Conservation (phyloP, 2,113 vertebrate genomes). For the Rissa tridactyla region DNA sequence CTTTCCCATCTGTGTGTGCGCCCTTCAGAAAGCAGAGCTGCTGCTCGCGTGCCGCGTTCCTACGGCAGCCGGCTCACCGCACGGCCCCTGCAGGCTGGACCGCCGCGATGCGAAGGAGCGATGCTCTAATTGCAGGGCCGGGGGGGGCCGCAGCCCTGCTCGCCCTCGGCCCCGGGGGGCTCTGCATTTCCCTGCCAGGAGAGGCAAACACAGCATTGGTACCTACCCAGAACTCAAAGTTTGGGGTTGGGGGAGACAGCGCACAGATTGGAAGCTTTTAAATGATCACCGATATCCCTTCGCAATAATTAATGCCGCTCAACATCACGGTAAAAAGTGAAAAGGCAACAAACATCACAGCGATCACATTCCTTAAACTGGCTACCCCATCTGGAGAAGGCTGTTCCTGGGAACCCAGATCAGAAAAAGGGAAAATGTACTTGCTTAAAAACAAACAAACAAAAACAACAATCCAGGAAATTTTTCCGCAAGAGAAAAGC, state of each 20-base stretch:
- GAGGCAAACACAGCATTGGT: background rate
- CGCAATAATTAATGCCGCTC: background rate
- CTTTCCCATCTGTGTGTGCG: background rate
- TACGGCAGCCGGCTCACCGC: rapidly evolving
- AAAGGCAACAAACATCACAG: background rate
- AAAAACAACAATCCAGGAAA: background rate
- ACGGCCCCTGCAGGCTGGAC: background rate
- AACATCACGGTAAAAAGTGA: background rate
- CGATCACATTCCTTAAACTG: background rate
- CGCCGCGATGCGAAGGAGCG: rapidly evolving
- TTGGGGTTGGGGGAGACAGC: background rate
- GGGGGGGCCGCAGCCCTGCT: background rate
- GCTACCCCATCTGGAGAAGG: background rate
- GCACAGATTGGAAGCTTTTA: background rate
- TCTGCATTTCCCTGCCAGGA: background rate
- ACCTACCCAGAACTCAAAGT: background rate
- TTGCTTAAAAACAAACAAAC: background rate
- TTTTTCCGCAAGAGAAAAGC: background rate
- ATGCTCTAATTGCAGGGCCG: background rate
- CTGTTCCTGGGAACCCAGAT: background rate
- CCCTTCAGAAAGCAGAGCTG: background rate
- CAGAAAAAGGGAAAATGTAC: background rate
- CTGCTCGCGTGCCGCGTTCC: background rate
- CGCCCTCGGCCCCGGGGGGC: background rate
- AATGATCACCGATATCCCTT: background rate